phyloP scores from a whole-genome alignment of 2,113 vertebrate species.

The Neofelis nebulosa region DNA sequence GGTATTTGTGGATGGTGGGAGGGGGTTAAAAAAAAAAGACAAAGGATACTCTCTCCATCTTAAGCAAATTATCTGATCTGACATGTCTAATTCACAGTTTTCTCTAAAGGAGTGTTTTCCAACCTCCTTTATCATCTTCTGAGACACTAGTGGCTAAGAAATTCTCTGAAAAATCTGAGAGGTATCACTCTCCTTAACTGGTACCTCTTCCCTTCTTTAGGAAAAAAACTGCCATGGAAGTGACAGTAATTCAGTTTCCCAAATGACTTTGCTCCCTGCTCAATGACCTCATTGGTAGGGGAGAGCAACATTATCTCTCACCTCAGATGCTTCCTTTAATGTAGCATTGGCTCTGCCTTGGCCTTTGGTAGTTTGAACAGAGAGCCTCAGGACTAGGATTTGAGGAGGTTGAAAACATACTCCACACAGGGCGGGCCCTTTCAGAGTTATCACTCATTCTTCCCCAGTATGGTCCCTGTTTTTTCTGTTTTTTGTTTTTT shows the following conservation, averaged over 20 bases:
- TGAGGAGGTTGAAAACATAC: slow-evolving; percentile 53
- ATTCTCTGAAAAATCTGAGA: background rate
- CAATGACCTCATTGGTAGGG: background rate
- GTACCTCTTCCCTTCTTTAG: background rate
- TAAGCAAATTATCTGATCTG: slow-evolving; percentile 30
- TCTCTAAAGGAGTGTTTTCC: background rate
- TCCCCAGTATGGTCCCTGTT: slow-evolving; percentile 64
- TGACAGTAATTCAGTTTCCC: slow-evolving; percentile 23
- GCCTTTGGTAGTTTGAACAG: slow-evolving; percentile 48
- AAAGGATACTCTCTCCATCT: background rate
- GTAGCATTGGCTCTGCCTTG: slow-evolving; percentile 17
- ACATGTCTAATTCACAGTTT: background rate
- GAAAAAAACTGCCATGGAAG: background rate
- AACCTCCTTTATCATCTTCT: background rate
- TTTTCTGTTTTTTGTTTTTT: slow-evolving; percentile 59
- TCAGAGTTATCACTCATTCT: slow-evolving; percentile 72
- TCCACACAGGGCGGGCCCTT: slow-evolving; percentile 57
- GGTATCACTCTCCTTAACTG: background rate
- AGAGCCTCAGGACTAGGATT: slow-evolving; percentile 52
- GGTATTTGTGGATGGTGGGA: background rate
- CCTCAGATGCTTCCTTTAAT: slow-evolving; percentile 39
- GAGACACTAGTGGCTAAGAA: background rate
- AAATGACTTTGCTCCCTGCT: background rate
- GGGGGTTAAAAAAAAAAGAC: background rate
- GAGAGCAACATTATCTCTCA: background rate